A percentile compares a stretch with the other conserved stretches of the same genome.
phyloP scores from a whole-genome alignment of 2,888 invertebrate species.

The Fragum whitleyi region DNA sequence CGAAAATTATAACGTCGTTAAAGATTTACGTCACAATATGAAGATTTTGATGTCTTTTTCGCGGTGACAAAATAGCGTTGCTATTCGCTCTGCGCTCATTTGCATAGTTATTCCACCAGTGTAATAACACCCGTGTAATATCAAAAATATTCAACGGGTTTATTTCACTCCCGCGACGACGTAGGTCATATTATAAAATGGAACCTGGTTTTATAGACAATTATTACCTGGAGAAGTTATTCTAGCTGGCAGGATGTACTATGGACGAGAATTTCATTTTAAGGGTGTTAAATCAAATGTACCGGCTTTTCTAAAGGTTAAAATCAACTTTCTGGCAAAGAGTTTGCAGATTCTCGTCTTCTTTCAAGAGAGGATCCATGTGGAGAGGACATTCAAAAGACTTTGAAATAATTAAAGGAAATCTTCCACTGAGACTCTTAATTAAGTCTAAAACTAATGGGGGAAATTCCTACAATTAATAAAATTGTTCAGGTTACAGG shows the following conservation, averaged over 20 bases:
- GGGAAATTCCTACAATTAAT: slow-evolving; percentile 5
- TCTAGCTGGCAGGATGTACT: too few species aligned
- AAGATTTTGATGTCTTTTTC: too few species aligned
- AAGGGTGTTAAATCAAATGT: background rate
- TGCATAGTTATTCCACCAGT: too few species aligned
- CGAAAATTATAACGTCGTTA: background rate
- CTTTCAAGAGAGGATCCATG: slow-evolving; percentile 6
- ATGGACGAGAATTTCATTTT: background rate
- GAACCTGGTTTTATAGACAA: slow-evolving; percentile 6
- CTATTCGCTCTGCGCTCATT: too few species aligned
- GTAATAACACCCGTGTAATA: too few species aligned
- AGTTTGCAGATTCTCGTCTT: background rate
- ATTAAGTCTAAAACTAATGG: background rate
- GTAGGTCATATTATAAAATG: too few species aligned
- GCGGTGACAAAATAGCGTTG: too few species aligned
- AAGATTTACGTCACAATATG: too few species aligned
- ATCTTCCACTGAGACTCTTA: slow-evolving; percentile 29
- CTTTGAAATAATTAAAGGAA: too few species aligned
- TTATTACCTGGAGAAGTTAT: background rate
- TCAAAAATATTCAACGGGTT: too few species aligned
- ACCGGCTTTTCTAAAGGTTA: slow-evolving; percentile 10
- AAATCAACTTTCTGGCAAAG: background rate
- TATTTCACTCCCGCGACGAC: too few species aligned
- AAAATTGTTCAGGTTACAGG: slow-evolving; percentile 39
- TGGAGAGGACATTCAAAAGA: too few species aligned